Evolutionary conservation across 2,113 vertebrate genomes (phyloP), one percentile per base, ranked within the genome.

Genomic region (Myiozetetes cayanensis): DNA sequence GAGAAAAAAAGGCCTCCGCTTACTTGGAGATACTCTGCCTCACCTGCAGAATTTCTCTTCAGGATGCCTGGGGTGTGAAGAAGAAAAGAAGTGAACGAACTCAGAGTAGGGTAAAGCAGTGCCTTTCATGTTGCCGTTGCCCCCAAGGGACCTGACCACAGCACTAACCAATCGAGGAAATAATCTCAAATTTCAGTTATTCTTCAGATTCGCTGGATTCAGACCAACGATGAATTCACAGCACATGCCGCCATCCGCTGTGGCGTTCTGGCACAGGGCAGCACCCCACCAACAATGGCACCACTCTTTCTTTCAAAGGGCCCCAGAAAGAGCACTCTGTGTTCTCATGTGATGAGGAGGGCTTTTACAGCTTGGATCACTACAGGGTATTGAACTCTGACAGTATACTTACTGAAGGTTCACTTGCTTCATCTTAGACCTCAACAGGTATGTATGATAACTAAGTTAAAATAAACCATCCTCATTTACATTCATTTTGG

Each of bases 241-340:
- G 66, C 87, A 95, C 82, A 85, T 53, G 78, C 71, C 0, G 6
- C 85, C 63, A 88, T 91, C 68, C 59, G 1, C 85, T 23, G 72
- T 63, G 82, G 76, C 12, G 9, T 81, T 96, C 95, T 94, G 94
- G 93, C 92, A 92, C 94, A 74, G 72, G 85, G 73, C 95, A 96
- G 90, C 82, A 88, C 82, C 75, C 91, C n/a, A 43, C 75, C 90
- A 93, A 94, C 95, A 96, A 91, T 47, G 20, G 75, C 95, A 93
- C 61, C 61, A 72, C 85, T 96, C 87, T 95, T 95, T 87, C 90
- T 92, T 97, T 96, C 94, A 93, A 37, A 92, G 70, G 39, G 65
- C 66, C 56, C 90, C 85, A 90, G 90, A 96, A 96, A 87, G 92
- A 93, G 61, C 0, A 3, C 61, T 77, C 90, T 96, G 73, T 81